Base-by-base conservation (phyloP, 2,113 vertebrate genomes). In the Helogale parvula region DNA sequence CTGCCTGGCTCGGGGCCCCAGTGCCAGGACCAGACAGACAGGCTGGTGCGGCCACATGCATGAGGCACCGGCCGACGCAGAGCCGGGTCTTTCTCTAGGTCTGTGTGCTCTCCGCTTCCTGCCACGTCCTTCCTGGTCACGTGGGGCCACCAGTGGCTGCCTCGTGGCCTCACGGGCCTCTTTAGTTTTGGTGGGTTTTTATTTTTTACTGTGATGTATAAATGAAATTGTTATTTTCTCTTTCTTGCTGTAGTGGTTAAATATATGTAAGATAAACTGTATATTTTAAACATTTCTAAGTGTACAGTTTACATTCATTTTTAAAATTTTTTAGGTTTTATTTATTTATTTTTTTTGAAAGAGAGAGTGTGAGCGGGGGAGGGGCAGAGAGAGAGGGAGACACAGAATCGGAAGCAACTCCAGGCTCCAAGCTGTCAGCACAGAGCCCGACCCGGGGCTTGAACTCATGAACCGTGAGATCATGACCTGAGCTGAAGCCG, bases 41-140 rank as follows among this genome's bases (percentile, higher is more conserved):
- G 13, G 25, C 47, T 41, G 0, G 3, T 4, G 27, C 4, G 1
- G 13, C 14, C 13, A 0, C 38, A 35, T 0, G 0, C 12, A 7
- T 7, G n/a, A 45, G 71, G 57, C 81, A 3, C 71, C 1, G 14
- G 23, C 35, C 5, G 25, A 31, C 2, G 7, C 7, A 1, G 50
- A 47, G 74, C 41, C 66, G 1, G 35, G 45, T 3, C 29, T 23
- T n/a, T 1, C 45, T 29, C 17, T 9, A 6, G 23, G 4, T 14
- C 33, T 4, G 1, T 5, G 4, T 29, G 29, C 35, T 21, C 41
- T 23, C 31, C 11, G 60, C 31, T 3, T 1, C 31, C 17, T 27
- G 41, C 41, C 41, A 41, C 41, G 41, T 41, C 41, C 27, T n/a
- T 33, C 4, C 25, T 3, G 0, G 0, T 33, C 3, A 11, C 7